Conservation (phyloP, 2,888 invertebrate species). For the Dasysyrphus tricinctus region DNA sequence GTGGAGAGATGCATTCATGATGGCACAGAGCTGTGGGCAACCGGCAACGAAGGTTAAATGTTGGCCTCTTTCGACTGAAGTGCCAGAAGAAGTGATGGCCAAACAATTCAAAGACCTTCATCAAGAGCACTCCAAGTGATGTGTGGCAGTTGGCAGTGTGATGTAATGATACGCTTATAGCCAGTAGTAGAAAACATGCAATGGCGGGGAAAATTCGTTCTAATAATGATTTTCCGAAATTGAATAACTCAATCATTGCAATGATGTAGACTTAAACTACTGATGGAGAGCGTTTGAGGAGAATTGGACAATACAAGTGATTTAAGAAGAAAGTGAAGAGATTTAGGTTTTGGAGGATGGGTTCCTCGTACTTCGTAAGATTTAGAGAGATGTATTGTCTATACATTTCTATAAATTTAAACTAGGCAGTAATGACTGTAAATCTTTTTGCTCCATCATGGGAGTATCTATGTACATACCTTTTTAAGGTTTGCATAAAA, state of each 20-base stretch:
- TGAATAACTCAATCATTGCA: constrained; percentile 67
- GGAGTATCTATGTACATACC: no score
- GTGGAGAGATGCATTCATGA: neutral
- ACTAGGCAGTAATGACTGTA: no score
- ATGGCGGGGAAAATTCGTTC: constrained; percentile 61
- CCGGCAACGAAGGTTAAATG: constrained; percentile 70
- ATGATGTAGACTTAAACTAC: neutral
- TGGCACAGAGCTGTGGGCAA: constrained; percentile 49
- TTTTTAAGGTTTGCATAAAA: no score
- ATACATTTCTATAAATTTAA: neutral
- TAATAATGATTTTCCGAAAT: constrained; percentile 71
- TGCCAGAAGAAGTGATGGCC: constrained; percentile 66
- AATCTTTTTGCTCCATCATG: no score
- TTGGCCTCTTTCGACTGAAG: constrained; percentile 69
- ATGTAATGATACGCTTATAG: constrained; percentile 52
- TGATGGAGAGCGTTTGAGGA: constrained; percentile 12
- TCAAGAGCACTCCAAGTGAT: constrained; percentile 65
- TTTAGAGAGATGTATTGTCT: neutral
- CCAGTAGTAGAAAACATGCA: constrained; percentile 27
- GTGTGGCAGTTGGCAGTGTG: constrained; percentile 43
- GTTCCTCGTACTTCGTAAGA: neutral
- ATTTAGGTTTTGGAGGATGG: neutral
- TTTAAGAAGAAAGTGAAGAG: constrained; percentile 1
- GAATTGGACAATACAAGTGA: neutral
- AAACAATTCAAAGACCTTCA: constrained; percentile 69